A percentile compares a stretch with the other conserved stretches of the same genome.
Evolutionary conservation across 2,113 vertebrate species (phyloP).

Genomic region (rat (Rattus norvegicus)): GRCr8 NC_086020.1:126056001-126056500

Average conservation of each 20-base stretch:
- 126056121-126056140: background rate
- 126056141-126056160: background rate
- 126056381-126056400: background rate
- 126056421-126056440: background rate
- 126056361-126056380: background rate
- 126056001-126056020: background rate
- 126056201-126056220: background rate
- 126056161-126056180: background rate
- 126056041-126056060: background rate
- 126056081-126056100: background rate
- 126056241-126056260: background rate
- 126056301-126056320: background rate
- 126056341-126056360: background rate
- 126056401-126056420: background rate
- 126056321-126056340: background rate
- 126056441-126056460: background rate
- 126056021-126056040: background rate
- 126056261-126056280: background rate
- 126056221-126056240: background rate
- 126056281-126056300: background rate
- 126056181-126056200: background rate
- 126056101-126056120: background rate
- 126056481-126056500: background rate
- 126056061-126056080: background rate
- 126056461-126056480: background rate